Conservation (phyloP, 2,113 vertebrate genomes). For the Bubo blakistoni region DNA sequence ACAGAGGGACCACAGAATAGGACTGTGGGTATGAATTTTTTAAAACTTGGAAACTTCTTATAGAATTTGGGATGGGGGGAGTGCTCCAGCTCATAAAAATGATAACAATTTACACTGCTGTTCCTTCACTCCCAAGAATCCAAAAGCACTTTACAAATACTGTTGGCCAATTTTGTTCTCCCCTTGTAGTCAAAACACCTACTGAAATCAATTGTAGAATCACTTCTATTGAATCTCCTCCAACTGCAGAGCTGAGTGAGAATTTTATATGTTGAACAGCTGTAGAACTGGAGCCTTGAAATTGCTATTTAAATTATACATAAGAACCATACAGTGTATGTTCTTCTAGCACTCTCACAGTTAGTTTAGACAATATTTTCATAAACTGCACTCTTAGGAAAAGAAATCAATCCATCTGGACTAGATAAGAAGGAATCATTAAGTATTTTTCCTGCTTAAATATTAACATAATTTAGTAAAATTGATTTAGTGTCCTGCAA, state of each 20-base stretch:
- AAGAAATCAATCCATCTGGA: conserved; percentile 42
- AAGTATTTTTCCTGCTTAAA: conserved; percentile 25
- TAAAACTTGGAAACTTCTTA: not conserved
- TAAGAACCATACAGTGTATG: conserved; percentile 19
- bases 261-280: conserved; percentile 40
- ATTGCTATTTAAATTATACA: conserved; percentile 60
- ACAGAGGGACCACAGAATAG: not conserved
- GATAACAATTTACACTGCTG: not conserved
- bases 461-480: conserved; percentile 51
- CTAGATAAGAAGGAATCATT: conserved; percentile 8
- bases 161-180: conserved; percentile 31
- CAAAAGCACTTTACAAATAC: conserved; percentile 31
- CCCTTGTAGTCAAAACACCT: conserved; percentile 45
- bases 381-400: conserved; percentile 23
- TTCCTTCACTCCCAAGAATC: not conserved
- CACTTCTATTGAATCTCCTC: conserved; percentile 36
- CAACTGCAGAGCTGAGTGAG: conserved; percentile 40
- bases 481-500: not conserved
- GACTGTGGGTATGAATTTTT: not conserved
- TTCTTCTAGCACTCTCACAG: conserved; percentile 33
- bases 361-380: conserved; percentile 55
- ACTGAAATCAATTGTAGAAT: conserved; percentile 41
- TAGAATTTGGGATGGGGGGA: not conserved
- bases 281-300: conserved; percentile 31
- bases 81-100: not conserved